Conservation (phyloP, 2,797 vertebrate species). For the Sebastes melanostomus region DNA sequence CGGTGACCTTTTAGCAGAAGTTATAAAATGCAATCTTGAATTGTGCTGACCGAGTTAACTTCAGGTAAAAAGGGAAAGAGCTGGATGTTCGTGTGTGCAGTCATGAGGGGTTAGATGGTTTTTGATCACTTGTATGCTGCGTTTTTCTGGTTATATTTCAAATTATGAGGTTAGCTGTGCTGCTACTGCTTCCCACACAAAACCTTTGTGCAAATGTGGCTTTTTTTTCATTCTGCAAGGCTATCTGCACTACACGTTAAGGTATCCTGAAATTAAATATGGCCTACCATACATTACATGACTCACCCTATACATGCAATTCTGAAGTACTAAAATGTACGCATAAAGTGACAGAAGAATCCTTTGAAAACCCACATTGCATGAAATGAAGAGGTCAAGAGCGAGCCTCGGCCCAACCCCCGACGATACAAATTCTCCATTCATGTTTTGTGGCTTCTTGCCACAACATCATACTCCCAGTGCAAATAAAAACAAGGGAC, state of each 20-base stretch:
- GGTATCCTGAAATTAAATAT: not conserved
- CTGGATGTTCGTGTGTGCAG: not conserved
- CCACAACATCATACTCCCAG: conserved; percentile 58
- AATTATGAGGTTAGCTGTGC: not conserved
- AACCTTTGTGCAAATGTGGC: not conserved
- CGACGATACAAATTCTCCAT: conserved; percentile 53
- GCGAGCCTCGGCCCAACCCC: not conserved
- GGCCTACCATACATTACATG: not conserved
- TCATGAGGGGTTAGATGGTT: not conserved
- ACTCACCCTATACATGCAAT: conserved; percentile 2
- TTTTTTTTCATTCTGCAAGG: not conserved
- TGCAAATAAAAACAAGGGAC: conserved; percentile 52
- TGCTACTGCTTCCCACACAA: not conserved
- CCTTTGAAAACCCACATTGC: conserved; percentile 23
- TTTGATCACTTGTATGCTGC: not conserved
- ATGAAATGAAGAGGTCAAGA: conserved; percentile 20
- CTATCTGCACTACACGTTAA: not conserved
- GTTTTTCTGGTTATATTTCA: not conserved
- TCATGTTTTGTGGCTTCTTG: conserved; percentile 53
- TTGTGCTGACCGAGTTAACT: conserved; percentile 52
- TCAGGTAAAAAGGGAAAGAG: not conserved
- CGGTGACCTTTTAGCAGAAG: conserved; percentile 52
- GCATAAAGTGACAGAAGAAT: not conserved
- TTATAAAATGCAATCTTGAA: conserved; percentile 42
- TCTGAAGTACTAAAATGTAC: not conserved